These are phyloP conservation scores for Colinus virginianus DNA, from an alignment of 2,113 vertebrate species.

Conservation along the genomic window DNA sequence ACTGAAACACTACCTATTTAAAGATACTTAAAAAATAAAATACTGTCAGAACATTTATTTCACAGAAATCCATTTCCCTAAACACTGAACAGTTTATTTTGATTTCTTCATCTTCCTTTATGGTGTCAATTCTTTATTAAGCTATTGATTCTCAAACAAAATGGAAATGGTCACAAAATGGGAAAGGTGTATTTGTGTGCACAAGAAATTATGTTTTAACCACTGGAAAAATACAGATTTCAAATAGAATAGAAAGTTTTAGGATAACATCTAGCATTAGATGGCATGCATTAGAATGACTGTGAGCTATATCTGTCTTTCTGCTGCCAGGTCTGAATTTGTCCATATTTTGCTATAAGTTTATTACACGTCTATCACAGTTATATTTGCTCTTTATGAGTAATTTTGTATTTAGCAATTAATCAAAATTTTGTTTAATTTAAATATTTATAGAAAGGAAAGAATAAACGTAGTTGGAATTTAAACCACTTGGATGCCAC, in stretches of 20 bases:
- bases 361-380: not conserved
- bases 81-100: not conserved
- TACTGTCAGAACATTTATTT: not conserved
- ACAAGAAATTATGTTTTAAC: not conserved
- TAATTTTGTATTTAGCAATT: not conserved
- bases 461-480: not conserved
- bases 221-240: not conserved
- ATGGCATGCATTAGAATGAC: not conserved
- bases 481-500: not conserved
- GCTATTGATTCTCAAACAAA: not conserved
- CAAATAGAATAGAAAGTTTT: not conserved
- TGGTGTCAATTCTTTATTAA: not conserved
- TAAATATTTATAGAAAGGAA: not conserved
- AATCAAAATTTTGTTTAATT: not conserved
- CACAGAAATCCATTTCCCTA: not conserved
- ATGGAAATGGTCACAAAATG: not conserved
- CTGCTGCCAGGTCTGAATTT: not conserved
- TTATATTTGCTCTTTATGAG: not conserved
- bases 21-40: not conserved
- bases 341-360: not conserved
- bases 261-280: not conserved
- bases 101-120: not conserved
- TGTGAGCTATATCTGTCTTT: not conserved
- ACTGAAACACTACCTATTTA: not conserved
- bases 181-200: not conserved